Conservation (phyloP, 2,797 vertebrate genomes). For the Tarsius wallacei region DNA sequence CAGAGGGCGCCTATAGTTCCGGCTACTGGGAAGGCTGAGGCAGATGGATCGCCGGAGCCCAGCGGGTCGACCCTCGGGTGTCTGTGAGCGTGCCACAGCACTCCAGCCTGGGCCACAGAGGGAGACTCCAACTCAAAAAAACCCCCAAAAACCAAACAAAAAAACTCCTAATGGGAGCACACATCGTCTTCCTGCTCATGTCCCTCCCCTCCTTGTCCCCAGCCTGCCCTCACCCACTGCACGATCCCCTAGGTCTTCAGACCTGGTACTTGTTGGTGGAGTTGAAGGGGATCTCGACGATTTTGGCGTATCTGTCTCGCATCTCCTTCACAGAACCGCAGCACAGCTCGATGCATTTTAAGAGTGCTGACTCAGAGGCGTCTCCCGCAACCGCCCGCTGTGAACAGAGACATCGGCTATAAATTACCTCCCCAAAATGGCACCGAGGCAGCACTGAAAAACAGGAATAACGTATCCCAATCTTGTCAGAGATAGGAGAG, state of each 20-base stretch:
- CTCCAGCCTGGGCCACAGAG: too few species aligned
- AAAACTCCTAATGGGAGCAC: not conserved
- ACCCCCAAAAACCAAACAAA: too few species aligned
- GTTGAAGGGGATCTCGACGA: constrained; percentile 98
- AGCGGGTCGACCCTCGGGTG: too few species aligned
- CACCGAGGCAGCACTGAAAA: not conserved
- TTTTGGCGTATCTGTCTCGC: constrained; percentile 94
- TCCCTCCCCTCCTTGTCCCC: not conserved
- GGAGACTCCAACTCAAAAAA: too few species aligned
- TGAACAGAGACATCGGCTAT: not conserved
- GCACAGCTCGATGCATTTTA: constrained; percentile 98
- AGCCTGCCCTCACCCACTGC: too few species aligned
- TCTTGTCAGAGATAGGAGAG: not conserved
- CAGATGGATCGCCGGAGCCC: too few species aligned
- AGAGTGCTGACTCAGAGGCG: constrained; percentile 96
- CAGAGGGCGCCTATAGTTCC: too few species aligned
- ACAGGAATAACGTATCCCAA: not conserved
- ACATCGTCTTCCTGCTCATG: not conserved
- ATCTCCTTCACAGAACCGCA: constrained; percentile 96
- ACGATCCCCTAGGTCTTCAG: not conserved
- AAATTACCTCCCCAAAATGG: not conserved
- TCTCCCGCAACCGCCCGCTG: constrained; percentile 97
- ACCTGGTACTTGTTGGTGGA: constrained; percentile 99
- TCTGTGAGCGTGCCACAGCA: too few species aligned
- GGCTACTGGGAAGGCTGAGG: too few species aligned